Base-by-base conservation (phyloP, 2,797 vertebrate species). In the Microctenopoma lineatum region DNA sequence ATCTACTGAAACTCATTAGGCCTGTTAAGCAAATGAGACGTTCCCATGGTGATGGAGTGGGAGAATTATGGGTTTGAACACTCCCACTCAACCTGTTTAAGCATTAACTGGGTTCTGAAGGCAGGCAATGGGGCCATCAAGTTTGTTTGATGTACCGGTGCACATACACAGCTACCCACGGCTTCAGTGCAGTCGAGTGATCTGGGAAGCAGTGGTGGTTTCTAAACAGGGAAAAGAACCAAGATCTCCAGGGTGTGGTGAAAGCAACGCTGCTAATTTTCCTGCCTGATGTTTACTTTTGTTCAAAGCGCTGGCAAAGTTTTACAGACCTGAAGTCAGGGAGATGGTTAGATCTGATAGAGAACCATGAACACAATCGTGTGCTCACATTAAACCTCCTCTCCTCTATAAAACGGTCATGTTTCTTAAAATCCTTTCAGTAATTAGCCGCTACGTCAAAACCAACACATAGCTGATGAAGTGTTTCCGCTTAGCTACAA, bases 71-170 rank as follows among this genome's bases (percentile, higher is more conserved):
- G 78, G 55, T 64, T 46, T 52, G 76, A 66, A 58, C 58, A 59
- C 80, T 83, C 84, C 84, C 26, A 36, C 83, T 90, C 73, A 32
- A 91, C 88, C 86, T 92, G 90, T 79, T 92, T 77, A 85, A 86
- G 72, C 66, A 91, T 91, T 90, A 92, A 86, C 81, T 58, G 66
- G 70, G 73, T 84, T 85, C 78, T 83, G 80, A 89, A 91, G 80
- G 77, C 55, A 50, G 80, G 53, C 54, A 46, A 26, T 61, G 59
- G 53, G 77, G 65, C 77, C 50, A 68, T 36, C 46, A 81, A 75
- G 72, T 77, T 81, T 41, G 39, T 92, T 92, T 91, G 83, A 91
- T 82, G 75, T 90, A 69, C 14, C 55, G 1, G 52, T 8, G 44
- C 46, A 65, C 42, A 46, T 18, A 25, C 29, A 50, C 25, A 15